phyloP scores from a whole-genome alignment of 1,140 invertebrate genomes.

The Drosophila leontia region DNA sequence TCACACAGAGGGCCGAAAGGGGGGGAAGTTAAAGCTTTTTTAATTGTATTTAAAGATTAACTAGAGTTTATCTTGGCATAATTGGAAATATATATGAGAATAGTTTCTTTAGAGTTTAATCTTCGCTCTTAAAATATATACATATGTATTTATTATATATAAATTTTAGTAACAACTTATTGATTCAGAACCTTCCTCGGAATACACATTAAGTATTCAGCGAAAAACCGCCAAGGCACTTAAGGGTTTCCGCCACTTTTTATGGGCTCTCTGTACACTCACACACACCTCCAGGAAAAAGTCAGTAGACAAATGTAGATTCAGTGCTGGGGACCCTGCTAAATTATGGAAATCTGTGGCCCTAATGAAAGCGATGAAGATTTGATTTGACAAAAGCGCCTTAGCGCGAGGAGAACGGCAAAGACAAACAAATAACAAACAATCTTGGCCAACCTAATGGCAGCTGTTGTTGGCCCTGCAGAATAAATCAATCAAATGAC shows the following conservation, averaged over 20 bases:
- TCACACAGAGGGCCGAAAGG: not conserved
- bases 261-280: not conserved
- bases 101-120: not conserved
- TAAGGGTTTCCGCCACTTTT: conserved; percentile 9
- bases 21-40: not conserved
- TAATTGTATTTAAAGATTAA: not conserved
- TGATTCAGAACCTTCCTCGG: not conserved
- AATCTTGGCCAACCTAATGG: conserved; percentile 49
- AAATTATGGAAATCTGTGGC: conserved; percentile 49
- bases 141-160: too few relatives aligned
- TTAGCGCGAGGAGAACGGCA: conserved; percentile 17
- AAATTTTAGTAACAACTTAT: conserved; percentile 3
- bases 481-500: conserved; percentile 83
- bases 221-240: conserved; percentile 8
- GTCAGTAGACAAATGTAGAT: conserved; percentile 4
- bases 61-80: not conserved
- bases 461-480: conserved; percentile 61
- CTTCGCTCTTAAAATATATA: too few relatives aligned
- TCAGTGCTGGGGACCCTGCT: conserved; percentile 1
- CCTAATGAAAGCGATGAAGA: conserved; percentile 54
- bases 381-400: conserved; percentile 59
- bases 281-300: not conserved
- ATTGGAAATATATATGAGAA: not conserved
- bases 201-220: conserved; percentile 2
- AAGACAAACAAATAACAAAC: conserved; percentile 41